phyloP scores from a whole-genome alignment of 2,888 invertebrate genomes.

The Schizaphis graminum region DNA sequence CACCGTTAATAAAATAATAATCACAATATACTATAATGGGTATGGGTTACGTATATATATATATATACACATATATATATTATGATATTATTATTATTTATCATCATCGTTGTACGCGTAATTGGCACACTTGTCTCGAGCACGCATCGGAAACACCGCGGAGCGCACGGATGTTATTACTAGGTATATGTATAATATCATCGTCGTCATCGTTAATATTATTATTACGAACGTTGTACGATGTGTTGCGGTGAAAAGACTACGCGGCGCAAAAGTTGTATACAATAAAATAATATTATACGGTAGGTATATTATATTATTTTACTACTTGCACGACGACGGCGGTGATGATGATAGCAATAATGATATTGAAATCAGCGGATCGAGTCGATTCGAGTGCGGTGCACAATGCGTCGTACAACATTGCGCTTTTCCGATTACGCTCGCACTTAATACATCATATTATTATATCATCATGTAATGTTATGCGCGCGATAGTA shows the following conservation, averaged over 20 bases:
- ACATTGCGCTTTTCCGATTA: conserved; percentile 58
- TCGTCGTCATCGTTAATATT: background rate
- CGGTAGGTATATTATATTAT: background rate
- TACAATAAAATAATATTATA: background rate
- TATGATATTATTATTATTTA: background rate
- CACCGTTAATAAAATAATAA: background rate
- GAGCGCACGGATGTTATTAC: background rate
- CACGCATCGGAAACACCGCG: background rate
- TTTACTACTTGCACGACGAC: background rate
- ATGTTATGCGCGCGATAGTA: background rate
- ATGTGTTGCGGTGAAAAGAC: conserved; percentile 21
- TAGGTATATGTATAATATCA: background rate
- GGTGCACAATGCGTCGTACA: background rate
- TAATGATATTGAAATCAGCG: conserved; percentile 8
- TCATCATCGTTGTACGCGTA: background rate
- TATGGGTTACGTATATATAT: background rate
- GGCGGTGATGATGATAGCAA: background rate
- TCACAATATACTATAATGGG: background rate
- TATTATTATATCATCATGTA: background rate
- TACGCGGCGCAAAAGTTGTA: background rate
- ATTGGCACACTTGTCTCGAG: background rate
- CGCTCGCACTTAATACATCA: conserved; percentile 22
- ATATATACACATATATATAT: too few species aligned
- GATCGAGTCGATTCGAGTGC: conserved; percentile 51
- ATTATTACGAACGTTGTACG: background rate